These are phyloP conservation scores for Melospiza melodia DNA, from an alignment of 2,113 vertebrate genomes.

Conservation along the genomic window DNA sequence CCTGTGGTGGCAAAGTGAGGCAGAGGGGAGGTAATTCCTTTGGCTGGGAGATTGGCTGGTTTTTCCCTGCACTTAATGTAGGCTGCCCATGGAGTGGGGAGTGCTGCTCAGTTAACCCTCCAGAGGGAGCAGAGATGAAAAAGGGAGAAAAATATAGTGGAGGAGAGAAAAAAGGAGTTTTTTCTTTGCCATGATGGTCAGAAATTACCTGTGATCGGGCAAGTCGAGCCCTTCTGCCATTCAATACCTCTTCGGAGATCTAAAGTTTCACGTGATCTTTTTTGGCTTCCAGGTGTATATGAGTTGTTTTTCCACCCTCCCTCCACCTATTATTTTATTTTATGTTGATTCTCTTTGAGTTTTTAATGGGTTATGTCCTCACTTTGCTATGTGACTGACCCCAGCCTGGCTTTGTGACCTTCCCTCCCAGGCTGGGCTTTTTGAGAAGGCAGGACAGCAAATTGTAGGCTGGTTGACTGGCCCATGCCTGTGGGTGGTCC, in stretches of 20 bases:
- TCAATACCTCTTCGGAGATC: neutral
- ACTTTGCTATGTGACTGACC: neutral
- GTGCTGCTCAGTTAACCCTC: neutral
- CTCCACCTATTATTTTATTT: neutral
- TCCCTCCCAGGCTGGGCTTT: neutral
- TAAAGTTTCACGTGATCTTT: accelerated
- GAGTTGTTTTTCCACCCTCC: neutral
- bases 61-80: neutral
- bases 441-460: neutral
- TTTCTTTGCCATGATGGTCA: neutral
- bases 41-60: neutral
- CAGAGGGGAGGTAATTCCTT: neutral
- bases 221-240: neutral
- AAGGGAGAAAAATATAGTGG: neutral
- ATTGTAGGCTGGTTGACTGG: neutral
- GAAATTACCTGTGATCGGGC: neutral
- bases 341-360: neutral
- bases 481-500: accelerated
- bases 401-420: neutral
- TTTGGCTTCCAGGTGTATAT: neutral
- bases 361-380: neutral
- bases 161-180: neutral
- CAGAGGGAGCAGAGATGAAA: neutral
- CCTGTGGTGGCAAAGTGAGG: neutral
- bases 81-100: neutral